Conservation (phyloP, 2,797 vertebrate genomes). For the Nothura maculosa region DNA sequence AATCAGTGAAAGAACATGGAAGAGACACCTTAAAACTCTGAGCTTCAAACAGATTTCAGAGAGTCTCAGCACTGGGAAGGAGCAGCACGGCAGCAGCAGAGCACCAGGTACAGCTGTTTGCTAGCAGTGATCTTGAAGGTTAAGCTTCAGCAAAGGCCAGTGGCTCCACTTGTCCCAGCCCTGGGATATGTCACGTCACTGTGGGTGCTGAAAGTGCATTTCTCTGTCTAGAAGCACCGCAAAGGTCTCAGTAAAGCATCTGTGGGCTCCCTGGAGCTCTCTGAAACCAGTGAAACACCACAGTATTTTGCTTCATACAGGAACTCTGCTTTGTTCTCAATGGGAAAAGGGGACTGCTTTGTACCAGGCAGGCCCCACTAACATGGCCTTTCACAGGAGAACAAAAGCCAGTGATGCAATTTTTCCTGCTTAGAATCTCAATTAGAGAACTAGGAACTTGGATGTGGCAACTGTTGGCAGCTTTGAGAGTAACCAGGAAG, state of each 20-base stretch:
- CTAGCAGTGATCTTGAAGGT: not conserved
- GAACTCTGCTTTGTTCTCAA: conserved; percentile 28
- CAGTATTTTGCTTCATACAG: not conserved
- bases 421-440: conserved; percentile 68
- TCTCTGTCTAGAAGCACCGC: fast-evolving
- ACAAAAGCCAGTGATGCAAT: conserved; percentile 60
- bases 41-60: not conserved
- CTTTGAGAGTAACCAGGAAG: conserved; percentile 2
- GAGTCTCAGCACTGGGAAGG: not conserved
- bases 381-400: conserved; percentile 38
- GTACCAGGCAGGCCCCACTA: not conserved
- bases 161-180: not conserved
- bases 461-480: conserved; percentile 8
- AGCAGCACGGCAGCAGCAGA: not conserved
- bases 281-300: not conserved
- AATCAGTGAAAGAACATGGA: not conserved
- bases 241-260: not conserved
- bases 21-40: not conserved
- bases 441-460: conserved; percentile 67
- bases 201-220: not conserved
- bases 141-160: not conserved
- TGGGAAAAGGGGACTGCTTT: conserved; percentile 41
- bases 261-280: not conserved
- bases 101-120: fast-evolving
- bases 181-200: not conserved